Evolutionary conservation across 2,888 invertebrate genomes (phyloP).

Genomic region (Adela reaumurella): DNA sequence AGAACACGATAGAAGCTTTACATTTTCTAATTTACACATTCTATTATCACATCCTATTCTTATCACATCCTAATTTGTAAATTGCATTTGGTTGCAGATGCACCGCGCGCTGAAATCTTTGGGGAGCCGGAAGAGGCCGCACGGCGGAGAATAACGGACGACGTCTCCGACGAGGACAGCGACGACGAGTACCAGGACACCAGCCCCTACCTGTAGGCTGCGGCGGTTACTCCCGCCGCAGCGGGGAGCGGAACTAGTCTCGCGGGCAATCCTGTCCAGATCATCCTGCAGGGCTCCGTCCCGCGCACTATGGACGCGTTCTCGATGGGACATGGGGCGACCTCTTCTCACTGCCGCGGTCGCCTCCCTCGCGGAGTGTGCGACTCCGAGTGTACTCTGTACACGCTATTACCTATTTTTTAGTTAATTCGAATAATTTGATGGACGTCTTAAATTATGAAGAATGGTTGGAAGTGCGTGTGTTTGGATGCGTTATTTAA

Average conservation of each 20-base stretch:
- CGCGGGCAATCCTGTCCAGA: too few relatives aligned
- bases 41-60: too few relatives aligned
- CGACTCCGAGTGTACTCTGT: not conserved
- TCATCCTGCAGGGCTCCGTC: too few relatives aligned
- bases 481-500: too few relatives aligned
- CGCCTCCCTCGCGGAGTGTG: too few relatives aligned
- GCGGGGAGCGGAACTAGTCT: too few relatives aligned
- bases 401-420: not conserved
- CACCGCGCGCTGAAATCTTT: slow-evolving; percentile 38
- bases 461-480: not conserved
- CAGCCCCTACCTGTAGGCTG: slow-evolving; percentile 24
- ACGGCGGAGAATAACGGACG: slow-evolving; percentile 49
- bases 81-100: slow-evolving; percentile 36
- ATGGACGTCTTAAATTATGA: not conserved
- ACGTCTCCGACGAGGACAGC: slow-evolving; percentile 34
- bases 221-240: not conserved
- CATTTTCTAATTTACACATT: too few relatives aligned
- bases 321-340: too few relatives aligned
- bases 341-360: too few relatives aligned
- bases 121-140: slow-evolving; percentile 33
- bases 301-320: too few relatives aligned
- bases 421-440: not conserved
- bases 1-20: too few relatives aligned
- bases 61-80: too few relatives aligned
- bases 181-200: slow-evolving; percentile 49